Conservation (phyloP, 2,888 invertebrate species). For the Cremastobaeus sp. region DNA sequence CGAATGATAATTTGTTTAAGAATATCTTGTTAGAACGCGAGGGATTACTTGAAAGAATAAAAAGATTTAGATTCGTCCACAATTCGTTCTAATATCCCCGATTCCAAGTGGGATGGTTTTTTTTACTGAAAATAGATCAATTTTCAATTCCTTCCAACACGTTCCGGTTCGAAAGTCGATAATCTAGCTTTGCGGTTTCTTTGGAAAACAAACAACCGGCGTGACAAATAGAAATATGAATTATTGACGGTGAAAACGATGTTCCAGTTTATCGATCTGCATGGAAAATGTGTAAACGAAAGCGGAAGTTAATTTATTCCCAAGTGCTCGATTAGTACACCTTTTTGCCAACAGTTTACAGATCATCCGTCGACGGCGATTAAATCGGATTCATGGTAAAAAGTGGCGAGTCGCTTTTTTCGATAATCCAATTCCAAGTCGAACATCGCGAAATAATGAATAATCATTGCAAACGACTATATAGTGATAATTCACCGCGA, state of each 20-base stretch:
- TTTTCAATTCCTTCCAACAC: conserved; percentile 8
- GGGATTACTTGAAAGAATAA: conserved; percentile 55
- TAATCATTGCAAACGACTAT: conserved; percentile 14
- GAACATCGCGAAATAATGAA: conserved; percentile 17
- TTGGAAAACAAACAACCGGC: neutral
- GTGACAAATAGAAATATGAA: conserved; percentile 13
- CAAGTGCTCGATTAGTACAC: conserved; percentile 11
- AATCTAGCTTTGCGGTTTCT: conserved; percentile 3
- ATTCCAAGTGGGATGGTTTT: no score
- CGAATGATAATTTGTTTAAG: conserved; percentile 70
- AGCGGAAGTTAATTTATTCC: conserved; percentile 30
- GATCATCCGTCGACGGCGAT: conserved; percentile 12
- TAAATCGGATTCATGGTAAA: neutral
- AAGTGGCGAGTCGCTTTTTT: neutral
- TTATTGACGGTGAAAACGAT: conserved; percentile 31
- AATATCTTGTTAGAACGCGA: conserved; percentile 69
- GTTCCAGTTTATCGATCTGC: conserved; percentile 17
- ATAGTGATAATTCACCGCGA: conserved; percentile 16
- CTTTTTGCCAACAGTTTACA: conserved; percentile 13
- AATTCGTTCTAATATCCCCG: no score
- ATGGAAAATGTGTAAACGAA: conserved; percentile 29
- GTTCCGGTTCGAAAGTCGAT: neutral
- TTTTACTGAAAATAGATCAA: neutral
- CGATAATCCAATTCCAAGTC: neutral
- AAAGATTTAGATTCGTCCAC: no score